A percentile compares a stretch with the other conserved stretches of the same genome.
Conservation (phyloP, 1,140 invertebrate species). For the Atta texana region DNA sequence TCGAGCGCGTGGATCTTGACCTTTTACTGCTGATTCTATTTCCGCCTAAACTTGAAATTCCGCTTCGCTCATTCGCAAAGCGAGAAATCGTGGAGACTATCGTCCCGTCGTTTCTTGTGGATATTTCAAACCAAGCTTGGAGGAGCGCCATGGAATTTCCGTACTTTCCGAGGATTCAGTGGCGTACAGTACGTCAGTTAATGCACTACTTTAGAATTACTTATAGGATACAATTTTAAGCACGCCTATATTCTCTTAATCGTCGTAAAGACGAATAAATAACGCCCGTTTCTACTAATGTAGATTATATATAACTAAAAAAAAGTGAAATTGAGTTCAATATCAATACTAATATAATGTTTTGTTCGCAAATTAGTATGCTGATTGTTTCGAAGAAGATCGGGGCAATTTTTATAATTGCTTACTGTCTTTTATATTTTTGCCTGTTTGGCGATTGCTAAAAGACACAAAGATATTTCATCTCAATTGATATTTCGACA, state of each 20-base stretch:
- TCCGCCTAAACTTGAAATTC: constrained; percentile 26
- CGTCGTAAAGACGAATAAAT: no score
- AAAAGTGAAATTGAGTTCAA: not conserved
- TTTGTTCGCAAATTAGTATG: not conserved
- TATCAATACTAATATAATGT: not conserved
- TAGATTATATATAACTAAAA: not conserved
- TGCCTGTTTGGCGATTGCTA: not conserved
- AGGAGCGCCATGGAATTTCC: constrained; percentile 35
- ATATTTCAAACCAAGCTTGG: constrained; percentile 39
- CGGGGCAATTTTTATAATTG: not conserved
- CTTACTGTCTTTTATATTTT: not conserved
- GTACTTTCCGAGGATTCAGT: not conserved
- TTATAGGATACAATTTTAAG: not conserved
- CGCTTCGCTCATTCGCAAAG: not conserved
- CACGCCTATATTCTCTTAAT: not conserved
- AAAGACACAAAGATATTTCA: not conserved
- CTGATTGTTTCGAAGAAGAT: not conserved
- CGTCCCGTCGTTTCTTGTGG: not conserved
- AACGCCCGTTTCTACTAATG: no score
- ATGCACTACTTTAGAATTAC: not conserved
- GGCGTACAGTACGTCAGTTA: not conserved
- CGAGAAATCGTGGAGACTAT: constrained; percentile 20
- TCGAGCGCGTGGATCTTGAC: constrained; percentile 24
- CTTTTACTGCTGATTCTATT: constrained; percentile 23
- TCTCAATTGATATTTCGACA: not conserved